Evolutionary conservation across 2,113 vertebrate genomes (phyloP).

Genomic region (Ellobius talpinus): DNA sequence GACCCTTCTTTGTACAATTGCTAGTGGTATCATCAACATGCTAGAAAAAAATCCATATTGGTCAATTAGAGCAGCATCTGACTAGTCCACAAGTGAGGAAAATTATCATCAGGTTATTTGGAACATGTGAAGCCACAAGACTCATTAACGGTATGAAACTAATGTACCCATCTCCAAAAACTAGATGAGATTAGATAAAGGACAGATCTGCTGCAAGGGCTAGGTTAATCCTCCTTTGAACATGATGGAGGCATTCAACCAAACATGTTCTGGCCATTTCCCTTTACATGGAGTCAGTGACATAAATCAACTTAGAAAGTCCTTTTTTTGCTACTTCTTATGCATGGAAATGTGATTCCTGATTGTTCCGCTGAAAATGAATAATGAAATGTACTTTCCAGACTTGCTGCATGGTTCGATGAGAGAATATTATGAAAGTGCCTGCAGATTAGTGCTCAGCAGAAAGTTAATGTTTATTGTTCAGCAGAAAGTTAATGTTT

Average conservation of each 20-base stretch:
- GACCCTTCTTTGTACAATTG: slow-evolving; percentile 69
- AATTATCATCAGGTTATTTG: slow-evolving; percentile 55
- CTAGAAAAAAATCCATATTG: slow-evolving; percentile 46
- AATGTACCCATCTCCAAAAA: background rate
- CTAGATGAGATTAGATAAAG: background rate
- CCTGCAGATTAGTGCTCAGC: background rate
- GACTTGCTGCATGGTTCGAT: slow-evolving; percentile 10
- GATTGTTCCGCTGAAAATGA: background rate
- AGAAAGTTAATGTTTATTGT: slow-evolving; percentile 40
- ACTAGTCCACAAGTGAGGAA: slow-evolving; percentile 37
- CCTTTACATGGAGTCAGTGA: slow-evolving; percentile 14
- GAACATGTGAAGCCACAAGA: slow-evolving; percentile 62
- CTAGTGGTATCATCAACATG: slow-evolving; percentile 60
- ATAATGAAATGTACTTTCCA: background rate
- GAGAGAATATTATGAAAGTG: background rate
- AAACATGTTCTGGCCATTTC: background rate
- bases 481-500: slow-evolving; percentile 43
- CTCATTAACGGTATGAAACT: background rate
- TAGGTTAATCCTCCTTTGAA: background rate
- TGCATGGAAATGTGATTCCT: background rate
- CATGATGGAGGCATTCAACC: background rate
- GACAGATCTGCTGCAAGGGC: background rate
- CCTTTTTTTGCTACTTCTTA: slow-evolving; percentile 25
- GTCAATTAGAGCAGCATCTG: slow-evolving; percentile 54
- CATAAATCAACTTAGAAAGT: slow-evolving; percentile 38